These are phyloP conservation scores for Budorcas taxicolor DNA, from an alignment of 2,113 vertebrate genomes.

Conservation along the genomic window DNA sequence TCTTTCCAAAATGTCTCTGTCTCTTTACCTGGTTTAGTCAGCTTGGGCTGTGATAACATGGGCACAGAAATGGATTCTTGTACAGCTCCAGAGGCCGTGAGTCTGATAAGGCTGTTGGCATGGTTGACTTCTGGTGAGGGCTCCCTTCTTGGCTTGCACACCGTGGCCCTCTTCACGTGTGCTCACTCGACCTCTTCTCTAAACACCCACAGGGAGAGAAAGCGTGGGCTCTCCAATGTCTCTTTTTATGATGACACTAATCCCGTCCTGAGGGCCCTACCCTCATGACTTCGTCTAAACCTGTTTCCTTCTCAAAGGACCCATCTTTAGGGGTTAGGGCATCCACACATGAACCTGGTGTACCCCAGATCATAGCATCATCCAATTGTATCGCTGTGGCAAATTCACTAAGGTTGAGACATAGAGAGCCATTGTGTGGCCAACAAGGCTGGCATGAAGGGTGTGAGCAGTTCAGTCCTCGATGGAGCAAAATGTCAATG, in stretches of 20 bases:
- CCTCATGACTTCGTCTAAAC: background rate
- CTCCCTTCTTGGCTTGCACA: background rate
- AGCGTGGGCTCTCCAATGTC: background rate
- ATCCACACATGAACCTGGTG: background rate
- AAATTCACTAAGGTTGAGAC: background rate
- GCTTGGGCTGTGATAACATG: background rate
- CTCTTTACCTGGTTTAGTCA: background rate
- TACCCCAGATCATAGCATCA: background rate
- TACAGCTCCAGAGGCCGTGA: background rate
- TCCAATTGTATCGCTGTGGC: background rate
- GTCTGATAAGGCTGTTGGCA: background rate
- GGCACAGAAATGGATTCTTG: background rate
- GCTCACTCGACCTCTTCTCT: background rate
- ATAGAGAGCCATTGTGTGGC: background rate
- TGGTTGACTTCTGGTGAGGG: background rate
- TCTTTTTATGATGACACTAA: background rate
- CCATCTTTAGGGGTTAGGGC: background rate
- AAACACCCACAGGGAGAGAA: background rate
- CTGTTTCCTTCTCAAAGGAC: background rate
- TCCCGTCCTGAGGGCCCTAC: background rate
- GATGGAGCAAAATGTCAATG: background rate
- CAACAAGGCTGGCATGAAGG: background rate
- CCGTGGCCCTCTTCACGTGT: background rate
- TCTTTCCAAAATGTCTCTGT: background rate
- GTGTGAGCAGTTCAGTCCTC: background rate